Evolutionary conservation across 2,888 invertebrate genomes (phyloP).

Genomic region (Matsumyia berberina): DNA sequence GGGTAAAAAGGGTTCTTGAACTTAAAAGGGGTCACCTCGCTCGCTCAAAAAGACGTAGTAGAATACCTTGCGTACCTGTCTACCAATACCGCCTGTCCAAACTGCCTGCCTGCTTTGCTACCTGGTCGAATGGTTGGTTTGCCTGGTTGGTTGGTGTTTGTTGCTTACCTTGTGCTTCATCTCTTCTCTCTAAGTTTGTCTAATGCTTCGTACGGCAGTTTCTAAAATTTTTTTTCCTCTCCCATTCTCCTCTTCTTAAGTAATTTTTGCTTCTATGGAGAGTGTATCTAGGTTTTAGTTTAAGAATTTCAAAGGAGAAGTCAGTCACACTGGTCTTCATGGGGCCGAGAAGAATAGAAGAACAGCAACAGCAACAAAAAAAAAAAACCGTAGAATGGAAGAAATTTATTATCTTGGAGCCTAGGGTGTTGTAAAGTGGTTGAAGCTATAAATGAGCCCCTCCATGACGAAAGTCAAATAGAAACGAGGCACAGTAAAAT

Average conservation of each 20-base stretch:
- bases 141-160: slow-evolving; percentile 39
- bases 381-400: slow-evolving; percentile 15
- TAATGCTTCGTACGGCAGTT: slow-evolving; percentile 53
- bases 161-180: slow-evolving; percentile 71
- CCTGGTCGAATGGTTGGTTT: slow-evolving; percentile 19
- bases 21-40: slow-evolving; percentile 75
- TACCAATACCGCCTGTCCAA: slow-evolving; percentile 44
- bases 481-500: background rate
- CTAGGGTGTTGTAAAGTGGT: slow-evolving; percentile 66
- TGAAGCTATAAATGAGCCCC: slow-evolving; percentile 47
- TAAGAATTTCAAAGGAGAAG: slow-evolving; percentile 59
- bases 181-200: slow-evolving; percentile 57
- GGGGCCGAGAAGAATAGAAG: slow-evolving; percentile 16
- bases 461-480: slow-evolving; percentile 33
- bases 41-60: slow-evolving; percentile 34
- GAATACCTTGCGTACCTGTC: slow-evolving; percentile 68
- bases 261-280: slow-evolving; percentile 35
- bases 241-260: slow-evolving; percentile 19
- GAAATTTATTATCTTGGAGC: slow-evolving; percentile 55
- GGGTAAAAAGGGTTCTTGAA: slow-evolving; percentile 76
- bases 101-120: slow-evolving; percentile 19
- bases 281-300: slow-evolving; percentile 67
- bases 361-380: too few relatives aligned
- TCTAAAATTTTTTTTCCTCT: slow-evolving; percentile 35
- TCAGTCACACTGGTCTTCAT: slow-evolving; percentile 62